These are phyloP conservation scores for Rhopalosiphum nymphaeae DNA, from an alignment of 2,888 invertebrate genomes.

Conservation along the genomic window DNA sequence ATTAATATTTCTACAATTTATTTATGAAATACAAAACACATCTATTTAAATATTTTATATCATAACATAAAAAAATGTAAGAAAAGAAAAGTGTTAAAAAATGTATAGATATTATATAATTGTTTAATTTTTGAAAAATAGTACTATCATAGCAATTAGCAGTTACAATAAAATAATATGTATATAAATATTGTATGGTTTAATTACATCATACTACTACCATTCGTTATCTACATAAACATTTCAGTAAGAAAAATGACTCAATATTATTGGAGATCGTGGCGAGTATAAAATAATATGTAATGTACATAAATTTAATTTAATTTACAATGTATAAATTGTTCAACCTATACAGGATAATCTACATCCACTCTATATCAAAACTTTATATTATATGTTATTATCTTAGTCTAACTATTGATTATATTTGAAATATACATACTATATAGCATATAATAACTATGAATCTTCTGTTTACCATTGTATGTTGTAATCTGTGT, in stretches of 20 bases:
- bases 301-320: constrained; percentile 9
- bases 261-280: not conserved
- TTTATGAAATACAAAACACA: too few relatives aligned
- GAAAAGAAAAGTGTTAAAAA: not conserved
- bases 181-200: not conserved
- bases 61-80: not conserved
- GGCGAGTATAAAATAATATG: not conserved
- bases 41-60: not conserved
- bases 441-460: constrained; percentile 22
- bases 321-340: not conserved
- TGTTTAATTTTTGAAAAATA: not conserved
- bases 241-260: not conserved
- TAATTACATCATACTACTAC: not conserved
- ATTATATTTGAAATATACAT: constrained; percentile 40
- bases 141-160: not conserved
- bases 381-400: not conserved
- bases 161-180: not conserved
- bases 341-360: not conserved
- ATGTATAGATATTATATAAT: not conserved
- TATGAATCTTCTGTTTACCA: constrained; percentile 38
- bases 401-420: constrained; percentile 36
- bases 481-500: constrained; percentile 45
- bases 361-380: not conserved
- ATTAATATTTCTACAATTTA: too few relatives aligned
- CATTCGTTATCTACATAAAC: not conserved